These are phyloP conservation scores for Muraenolepis orangiensis DNA, from an alignment of 2,797 vertebrate genomes.

Conservation along the genomic window DNA sequence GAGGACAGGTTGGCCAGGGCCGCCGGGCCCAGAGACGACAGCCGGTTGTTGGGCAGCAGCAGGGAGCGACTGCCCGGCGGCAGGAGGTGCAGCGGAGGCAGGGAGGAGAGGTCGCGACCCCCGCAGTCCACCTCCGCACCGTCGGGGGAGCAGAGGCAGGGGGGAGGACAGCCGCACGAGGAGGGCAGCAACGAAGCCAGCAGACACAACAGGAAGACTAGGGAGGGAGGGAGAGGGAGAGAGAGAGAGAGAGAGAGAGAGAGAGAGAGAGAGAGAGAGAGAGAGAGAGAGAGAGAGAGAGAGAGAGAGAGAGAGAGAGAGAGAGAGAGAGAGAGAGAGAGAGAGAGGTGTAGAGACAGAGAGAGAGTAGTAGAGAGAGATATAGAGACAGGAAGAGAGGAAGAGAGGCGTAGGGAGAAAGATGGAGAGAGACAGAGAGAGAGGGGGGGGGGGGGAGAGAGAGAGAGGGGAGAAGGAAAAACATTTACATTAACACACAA, in stretches of 20 bases:
- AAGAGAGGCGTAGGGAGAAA: too few species aligned
- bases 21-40: conserved; percentile 79
- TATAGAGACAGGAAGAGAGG: too few species aligned
- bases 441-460: too few species aligned
- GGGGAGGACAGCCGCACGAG: conserved; percentile 82
- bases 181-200: conserved; percentile 68
- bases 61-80: conserved; percentile 84
- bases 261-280: conserved; percentile 10
- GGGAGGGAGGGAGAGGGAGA: conserved; percentile 15
- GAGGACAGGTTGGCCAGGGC: conserved; percentile 89
- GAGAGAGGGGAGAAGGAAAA: too few species aligned
- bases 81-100: conserved; percentile 83
- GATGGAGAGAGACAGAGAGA: too few species aligned
- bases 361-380: too few species aligned
- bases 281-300: background rate
- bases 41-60: conserved; percentile 92
- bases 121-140: conserved; percentile 87
- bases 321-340: too few species aligned
- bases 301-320: too few species aligned
- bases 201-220: conserved; percentile 82
- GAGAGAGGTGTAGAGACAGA: too few species aligned
- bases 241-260: conserved; percentile 5
- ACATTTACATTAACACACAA: background rate
- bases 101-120: conserved; percentile 81
- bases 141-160: conserved; percentile 80